Conservation (phyloP, 37 sponge, comb jelly and placozoan species). For the Crambe crambe region DNA sequence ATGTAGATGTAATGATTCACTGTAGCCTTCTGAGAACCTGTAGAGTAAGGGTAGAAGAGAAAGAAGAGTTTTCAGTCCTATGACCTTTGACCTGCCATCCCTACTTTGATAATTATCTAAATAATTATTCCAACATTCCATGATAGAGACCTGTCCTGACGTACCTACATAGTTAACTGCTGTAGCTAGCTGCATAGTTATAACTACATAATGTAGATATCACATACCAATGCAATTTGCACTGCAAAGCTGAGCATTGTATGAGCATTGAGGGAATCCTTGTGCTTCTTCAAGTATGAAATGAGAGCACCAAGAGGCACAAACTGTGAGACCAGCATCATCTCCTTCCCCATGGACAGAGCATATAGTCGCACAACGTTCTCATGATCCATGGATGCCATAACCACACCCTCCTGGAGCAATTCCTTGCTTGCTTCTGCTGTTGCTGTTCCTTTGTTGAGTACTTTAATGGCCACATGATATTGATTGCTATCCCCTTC, state of each 20-base stretch:
- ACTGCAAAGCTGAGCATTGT: conserved; percentile 66
- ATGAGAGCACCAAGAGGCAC: conserved; percentile 85
- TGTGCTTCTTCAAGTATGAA: conserved; percentile 80
- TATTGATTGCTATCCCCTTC: conserved; percentile 40
- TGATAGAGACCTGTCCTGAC: too few species aligned
- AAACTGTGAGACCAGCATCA: conserved; percentile 93
- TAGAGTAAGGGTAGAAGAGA: too few species aligned
- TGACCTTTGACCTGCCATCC: too few species aligned
- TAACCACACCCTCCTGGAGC: conserved; percentile 89
- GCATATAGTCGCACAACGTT: conserved; percentile 82
- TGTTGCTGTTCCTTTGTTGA: conserved; percentile 67
- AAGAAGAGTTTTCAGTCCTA: too few species aligned
- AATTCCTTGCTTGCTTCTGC: conserved; percentile 68
- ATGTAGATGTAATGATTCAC: too few species aligned
- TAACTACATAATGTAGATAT: too few species aligned
- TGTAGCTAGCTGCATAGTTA: too few species aligned
- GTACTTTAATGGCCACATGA: conserved; percentile 86
- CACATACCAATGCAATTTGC: conserved; percentile 73
- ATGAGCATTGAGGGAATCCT: conserved; percentile 60
- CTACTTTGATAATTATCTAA: too few species aligned
- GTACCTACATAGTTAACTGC: too few species aligned
- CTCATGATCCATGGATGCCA: conserved; percentile 86
- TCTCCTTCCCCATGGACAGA: conserved; percentile 77
- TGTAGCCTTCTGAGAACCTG: too few species aligned
- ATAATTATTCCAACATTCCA: too few species aligned